A percentile compares a stretch with the other conserved stretches of the same genome.
These are phyloP conservation scores for Musca domestica DNA, from an alignment of 1,140 invertebrate species.

Conservation along the genomic window DNA sequence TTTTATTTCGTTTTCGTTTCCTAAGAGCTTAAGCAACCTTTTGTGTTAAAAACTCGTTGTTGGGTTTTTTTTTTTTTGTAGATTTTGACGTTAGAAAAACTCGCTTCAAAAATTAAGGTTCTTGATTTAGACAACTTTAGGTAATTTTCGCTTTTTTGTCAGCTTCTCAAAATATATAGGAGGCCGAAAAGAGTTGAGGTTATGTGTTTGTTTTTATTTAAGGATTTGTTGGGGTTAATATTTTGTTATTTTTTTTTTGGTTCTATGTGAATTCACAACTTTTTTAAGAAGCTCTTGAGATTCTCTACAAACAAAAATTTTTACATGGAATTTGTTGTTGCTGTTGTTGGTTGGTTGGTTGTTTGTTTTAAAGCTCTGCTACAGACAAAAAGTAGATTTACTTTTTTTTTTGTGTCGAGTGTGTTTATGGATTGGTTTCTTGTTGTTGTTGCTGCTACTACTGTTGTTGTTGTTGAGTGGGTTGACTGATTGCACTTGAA, in stretches of 20 bases:
- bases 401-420: conserved; percentile 9
- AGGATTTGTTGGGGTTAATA: background rate
- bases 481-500: conserved; percentile 46
- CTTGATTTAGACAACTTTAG: background rate
- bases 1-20: too few species aligned
- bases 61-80: too few species aligned
- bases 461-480: conserved; percentile 29
- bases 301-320: conserved; percentile 1
- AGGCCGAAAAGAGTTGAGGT: too few species aligned
- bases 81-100: too few species aligned
- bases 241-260: conserved; percentile 28
- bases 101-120: too few species aligned
- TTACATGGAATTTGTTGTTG: conserved; percentile 34
- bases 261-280: conserved; percentile 20
- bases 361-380: conserved; percentile 36
- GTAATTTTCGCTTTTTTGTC: background rate
- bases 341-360: conserved; percentile 46
- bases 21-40: too few species aligned
- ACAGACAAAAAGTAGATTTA: conserved; percentile 26
- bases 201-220: too few species aligned
- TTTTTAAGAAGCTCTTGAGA: conserved; percentile 16
- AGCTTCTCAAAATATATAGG: background rate
- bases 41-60: too few species aligned
- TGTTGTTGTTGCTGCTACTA: conserved; percentile 28
- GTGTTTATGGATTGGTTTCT: conserved; percentile 12